A percentile compares a stretch with the other conserved stretches of the same genome.
Conservation (phyloP, 2,797 vertebrate genomes). For the Falco biarmicus region DNA sequence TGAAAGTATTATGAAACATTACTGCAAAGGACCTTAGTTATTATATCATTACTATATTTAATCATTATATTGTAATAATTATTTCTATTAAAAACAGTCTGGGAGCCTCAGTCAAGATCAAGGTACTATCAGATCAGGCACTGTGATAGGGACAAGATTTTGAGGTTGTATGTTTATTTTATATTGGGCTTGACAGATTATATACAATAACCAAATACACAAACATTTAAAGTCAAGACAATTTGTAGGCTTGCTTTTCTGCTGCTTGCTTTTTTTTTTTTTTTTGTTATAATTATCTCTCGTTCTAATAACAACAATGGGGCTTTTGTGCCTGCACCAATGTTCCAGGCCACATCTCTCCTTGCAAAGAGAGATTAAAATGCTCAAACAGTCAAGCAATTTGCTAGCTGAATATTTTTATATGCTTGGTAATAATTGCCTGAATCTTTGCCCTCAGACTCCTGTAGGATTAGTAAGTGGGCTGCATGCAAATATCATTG, state of each 20-base stretch:
- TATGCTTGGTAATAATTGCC: conserved; percentile 8
- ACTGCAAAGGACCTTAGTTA: not conserved
- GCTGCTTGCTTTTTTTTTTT: no score
- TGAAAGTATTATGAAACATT: not conserved
- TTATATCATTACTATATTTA: conserved; percentile 10
- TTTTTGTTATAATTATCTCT: not conserved
- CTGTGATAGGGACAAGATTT: not conserved
- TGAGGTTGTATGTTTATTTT: not conserved
- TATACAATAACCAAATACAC: not conserved
- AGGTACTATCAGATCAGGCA: not conserved
- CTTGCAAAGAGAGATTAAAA: conserved; percentile 36
- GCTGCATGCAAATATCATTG: not conserved
- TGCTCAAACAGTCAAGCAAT: conserved; percentile 20
- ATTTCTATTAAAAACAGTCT: conserved; percentile 1
- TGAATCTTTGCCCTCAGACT: conserved; percentile 40
- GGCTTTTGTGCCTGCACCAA: not conserved
- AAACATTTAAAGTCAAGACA: not conserved
- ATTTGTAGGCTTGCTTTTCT: not conserved
- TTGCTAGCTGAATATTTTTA: conserved; percentile 54
- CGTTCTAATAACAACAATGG: not conserved
- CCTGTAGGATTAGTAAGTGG: not conserved
- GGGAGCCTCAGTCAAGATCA: not conserved
- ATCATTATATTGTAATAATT: conserved; percentile 29
- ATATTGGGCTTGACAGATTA: not conserved
- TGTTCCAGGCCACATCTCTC: not conserved